Evolutionary conservation across 2,797 vertebrate genomes (phyloP).

Genomic region (Sparidentex hasta): DNA sequence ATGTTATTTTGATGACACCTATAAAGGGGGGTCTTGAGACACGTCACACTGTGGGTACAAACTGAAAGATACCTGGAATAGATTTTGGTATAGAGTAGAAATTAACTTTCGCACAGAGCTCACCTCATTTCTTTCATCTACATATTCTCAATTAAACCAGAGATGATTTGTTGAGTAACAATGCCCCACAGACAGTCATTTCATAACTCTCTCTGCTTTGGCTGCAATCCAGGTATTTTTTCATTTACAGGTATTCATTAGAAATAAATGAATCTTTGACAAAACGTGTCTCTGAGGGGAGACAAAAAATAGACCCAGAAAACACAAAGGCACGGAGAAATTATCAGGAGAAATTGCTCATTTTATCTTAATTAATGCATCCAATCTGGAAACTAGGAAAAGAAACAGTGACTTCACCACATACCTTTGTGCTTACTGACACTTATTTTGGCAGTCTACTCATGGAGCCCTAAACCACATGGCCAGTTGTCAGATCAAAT

Average conservation of each 20-base stretch:
- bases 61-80: slow-evolving; percentile 28
- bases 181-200: slow-evolving; percentile 23
- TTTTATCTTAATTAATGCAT: slow-evolving; percentile 25
- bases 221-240: slow-evolving; percentile 20
- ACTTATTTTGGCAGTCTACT: slow-evolving; percentile 38
- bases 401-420: slow-evolving; percentile 14
- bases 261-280: slow-evolving; percentile 38
- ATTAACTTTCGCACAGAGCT: slow-evolving; percentile 10
- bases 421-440: slow-evolving; percentile 16
- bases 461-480: slow-evolving; percentile 37
- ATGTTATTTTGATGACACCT: too few species aligned
- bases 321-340: neutral
- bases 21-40: too few species aligned
- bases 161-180: slow-evolving; percentile 36
- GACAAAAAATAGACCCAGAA: neutral
- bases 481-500: slow-evolving; percentile 62
- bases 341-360: neutral
- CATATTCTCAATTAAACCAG: slow-evolving; percentile 43
- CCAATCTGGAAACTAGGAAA: neutral
- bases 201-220: slow-evolving; percentile 8
- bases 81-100: slow-evolving; percentile 18
- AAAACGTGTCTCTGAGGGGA: slow-evolving; percentile 23
- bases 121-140: slow-evolving; percentile 34
- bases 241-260: slow-evolving; percentile 26
- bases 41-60: neutral